phyloP scores from a whole-genome alignment of 2,797 vertebrate genomes.

The Lates japonicus region DNA sequence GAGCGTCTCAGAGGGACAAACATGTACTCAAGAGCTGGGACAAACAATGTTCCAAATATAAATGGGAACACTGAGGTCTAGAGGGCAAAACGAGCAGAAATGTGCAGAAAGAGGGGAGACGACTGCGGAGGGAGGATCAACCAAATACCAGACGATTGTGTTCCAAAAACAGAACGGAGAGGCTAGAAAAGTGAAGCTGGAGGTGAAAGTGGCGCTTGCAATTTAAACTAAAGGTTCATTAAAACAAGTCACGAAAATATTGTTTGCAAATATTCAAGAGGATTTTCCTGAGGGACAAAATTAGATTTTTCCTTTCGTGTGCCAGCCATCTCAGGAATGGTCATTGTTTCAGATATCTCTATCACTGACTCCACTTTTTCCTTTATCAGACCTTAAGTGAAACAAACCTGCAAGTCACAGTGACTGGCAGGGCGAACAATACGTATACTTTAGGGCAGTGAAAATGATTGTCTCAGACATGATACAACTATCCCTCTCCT shows the following conservation, averaged over 20 bases:
- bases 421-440: conserved; percentile 35
- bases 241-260: neutral
- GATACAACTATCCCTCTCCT: conserved; percentile 35
- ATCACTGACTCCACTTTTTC: conserved; percentile 24
- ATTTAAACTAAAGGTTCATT: neutral
- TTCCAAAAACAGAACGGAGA: conserved; percentile 83
- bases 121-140: conserved; percentile 70
- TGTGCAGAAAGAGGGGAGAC: conserved; percentile 23
- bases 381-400: conserved; percentile 40
- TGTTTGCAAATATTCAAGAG: neutral
- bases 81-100: conserved; percentile 39
- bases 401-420: conserved; percentile 11
- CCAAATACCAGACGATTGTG: conserved; percentile 73
- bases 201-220: neutral
- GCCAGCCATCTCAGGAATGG: conserved; percentile 25
- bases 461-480: conserved; percentile 53
- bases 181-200: neutral
- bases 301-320: neutral
- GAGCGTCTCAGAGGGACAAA: conserved; percentile 25
- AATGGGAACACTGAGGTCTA: conserved; percentile 60
- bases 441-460: conserved; percentile 39
- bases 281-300: conserved; percentile 5
- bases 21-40: conserved; percentile 30
- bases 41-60: conserved; percentile 65
- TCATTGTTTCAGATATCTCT: conserved; percentile 11